phyloP scores from a whole-genome alignment of 2,888 invertebrate species.

The Oligia latruncula region DNA sequence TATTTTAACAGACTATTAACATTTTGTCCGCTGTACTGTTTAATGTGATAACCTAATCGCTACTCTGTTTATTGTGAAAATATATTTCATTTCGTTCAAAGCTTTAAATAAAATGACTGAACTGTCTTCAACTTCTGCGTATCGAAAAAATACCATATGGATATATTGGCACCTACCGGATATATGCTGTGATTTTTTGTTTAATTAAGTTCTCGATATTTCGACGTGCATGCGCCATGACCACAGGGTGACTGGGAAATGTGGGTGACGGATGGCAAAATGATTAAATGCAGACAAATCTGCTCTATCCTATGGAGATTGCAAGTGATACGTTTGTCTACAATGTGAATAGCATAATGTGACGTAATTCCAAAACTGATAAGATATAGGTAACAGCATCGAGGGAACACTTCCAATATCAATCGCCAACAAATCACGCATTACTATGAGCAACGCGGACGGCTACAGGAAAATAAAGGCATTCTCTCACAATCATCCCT shows the following conservation, averaged over 20 bases:
- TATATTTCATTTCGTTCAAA: too few relatives aligned
- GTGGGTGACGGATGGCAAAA: neutral
- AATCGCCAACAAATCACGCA: constrained; percentile 47
- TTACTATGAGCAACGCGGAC: constrained; percentile 60
- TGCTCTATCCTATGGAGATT: neutral
- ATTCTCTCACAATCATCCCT: constrained; percentile 79
- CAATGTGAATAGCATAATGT: neutral
- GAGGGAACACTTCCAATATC: constrained; percentile 23
- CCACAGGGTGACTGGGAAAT: neutral
- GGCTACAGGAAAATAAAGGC: constrained; percentile 71
- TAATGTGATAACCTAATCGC: too few relatives aligned
- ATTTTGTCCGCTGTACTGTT: too few relatives aligned
- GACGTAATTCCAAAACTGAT: constrained; percentile 1
- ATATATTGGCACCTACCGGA: neutral
- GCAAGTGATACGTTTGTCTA: neutral
- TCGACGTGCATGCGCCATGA: neutral
- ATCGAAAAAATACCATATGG: neutral
- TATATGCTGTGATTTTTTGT: neutral
- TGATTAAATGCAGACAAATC: neutral
- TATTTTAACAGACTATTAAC: too few relatives aligned
- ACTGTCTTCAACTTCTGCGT: neutral
- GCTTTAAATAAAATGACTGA: neutral
- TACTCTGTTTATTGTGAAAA: neutral
- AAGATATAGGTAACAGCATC: constrained; percentile 3
- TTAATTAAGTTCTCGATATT: neutral